Conservation (phyloP, 1,140 invertebrate species). For the Psilanteris sp. region DNA sequence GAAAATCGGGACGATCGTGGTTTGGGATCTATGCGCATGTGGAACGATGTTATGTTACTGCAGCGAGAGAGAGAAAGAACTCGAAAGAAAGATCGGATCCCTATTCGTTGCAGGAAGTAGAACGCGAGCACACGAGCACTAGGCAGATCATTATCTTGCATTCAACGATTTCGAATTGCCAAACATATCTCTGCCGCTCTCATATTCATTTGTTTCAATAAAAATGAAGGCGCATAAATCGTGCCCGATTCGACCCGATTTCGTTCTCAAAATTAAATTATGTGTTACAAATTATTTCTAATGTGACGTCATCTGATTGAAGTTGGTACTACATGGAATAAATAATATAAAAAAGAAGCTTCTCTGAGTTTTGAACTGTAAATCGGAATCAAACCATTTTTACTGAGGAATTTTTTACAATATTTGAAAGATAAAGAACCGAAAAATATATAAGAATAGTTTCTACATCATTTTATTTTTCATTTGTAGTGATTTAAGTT, state of each 20-base stretch:
- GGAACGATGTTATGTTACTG: constrained; percentile 28
- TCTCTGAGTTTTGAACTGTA: too few relatives aligned
- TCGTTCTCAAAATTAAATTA: constrained; percentile 26
- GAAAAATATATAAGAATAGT: too few relatives aligned
- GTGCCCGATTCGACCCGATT: constrained; percentile 47
- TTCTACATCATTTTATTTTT: too few relatives aligned
- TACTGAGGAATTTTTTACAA: too few relatives aligned
- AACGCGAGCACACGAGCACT: constrained; percentile 43
- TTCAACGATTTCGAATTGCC: constrained; percentile 43
- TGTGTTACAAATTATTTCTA: constrained; percentile 18
- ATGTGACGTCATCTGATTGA: too few relatives aligned
- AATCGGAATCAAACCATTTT: too few relatives aligned
- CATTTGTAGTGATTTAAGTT: too few relatives aligned
- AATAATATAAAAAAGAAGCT: too few relatives aligned
- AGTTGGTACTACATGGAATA: too few relatives aligned
- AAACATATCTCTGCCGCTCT: constrained; percentile 24
- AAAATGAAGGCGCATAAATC: constrained; percentile 27
- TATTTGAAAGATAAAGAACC: too few relatives aligned
- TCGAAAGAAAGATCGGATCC: constrained; percentile 31
- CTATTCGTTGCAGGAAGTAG: constrained; percentile 46
- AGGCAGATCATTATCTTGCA: constrained; percentile 44
- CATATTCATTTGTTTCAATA: constrained; percentile 42
- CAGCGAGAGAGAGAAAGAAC: background rate
- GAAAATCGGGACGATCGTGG: constrained; percentile 56
- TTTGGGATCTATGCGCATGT: constrained; percentile 46